A percentile compares a stretch with the other conserved stretches of the same genome.
Evolutionary conservation across 2,888 invertebrate genomes (phyloP).

Genomic region (Spilosoma lubricipeda): DNA sequence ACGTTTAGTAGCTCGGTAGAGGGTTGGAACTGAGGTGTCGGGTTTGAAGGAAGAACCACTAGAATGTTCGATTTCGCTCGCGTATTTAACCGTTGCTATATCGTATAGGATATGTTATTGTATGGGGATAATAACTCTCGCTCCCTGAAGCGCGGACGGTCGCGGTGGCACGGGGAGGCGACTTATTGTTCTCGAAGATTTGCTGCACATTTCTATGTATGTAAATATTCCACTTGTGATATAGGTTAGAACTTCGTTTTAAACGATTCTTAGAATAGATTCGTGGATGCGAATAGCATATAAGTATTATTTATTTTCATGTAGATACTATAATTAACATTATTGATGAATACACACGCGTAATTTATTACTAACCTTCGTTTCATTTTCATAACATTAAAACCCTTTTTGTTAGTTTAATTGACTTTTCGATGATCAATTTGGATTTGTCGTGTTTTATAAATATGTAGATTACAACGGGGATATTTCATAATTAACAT

Average conservation of each 20-base stretch:
- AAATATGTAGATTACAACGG: constrained; percentile 44
- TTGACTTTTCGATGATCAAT: constrained; percentile 43
- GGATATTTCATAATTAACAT: constrained; percentile 41
- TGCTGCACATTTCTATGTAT: constrained; percentile 40
- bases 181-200: constrained; percentile 78
- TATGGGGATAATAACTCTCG: constrained; percentile 80
- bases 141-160: constrained; percentile 58
- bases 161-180: constrained; percentile 67
- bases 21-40: constrained; percentile 69
- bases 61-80: constrained; percentile 48
- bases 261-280: constrained; percentile 34
- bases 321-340: constrained; percentile 72
- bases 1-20: constrained; percentile 60
- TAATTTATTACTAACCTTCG: constrained; percentile 68
- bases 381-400: constrained; percentile 50
- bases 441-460: constrained; percentile 46
- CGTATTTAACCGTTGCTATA: constrained; percentile 57
- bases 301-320: constrained; percentile 57
- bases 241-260: constrained; percentile 38
- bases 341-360: constrained; percentile 75
- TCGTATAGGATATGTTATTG: constrained; percentile 54
- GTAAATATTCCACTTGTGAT: constrained; percentile 48
- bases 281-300: constrained; percentile 48
- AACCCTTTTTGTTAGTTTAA: constrained; percentile 47
- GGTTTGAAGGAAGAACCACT: constrained; percentile 67